Conservation (phyloP, 64 coral and sea anemone genomes). For the Porites lutea region DNA sequence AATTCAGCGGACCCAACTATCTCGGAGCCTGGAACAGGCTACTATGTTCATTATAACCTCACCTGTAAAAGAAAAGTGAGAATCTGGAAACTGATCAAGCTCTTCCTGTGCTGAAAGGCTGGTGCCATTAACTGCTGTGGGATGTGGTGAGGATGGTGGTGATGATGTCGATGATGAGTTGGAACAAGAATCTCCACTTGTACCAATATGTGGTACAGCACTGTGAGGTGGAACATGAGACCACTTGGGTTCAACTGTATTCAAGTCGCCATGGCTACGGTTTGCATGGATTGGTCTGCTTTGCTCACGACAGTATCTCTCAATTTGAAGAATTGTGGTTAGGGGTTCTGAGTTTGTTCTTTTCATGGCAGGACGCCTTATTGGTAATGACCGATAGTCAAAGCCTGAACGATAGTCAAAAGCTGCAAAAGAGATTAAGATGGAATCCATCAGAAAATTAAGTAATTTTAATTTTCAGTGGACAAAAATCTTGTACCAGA, state of each 20-base stretch:
- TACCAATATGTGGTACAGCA: neutral
- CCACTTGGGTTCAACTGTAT: slow-evolving; percentile 45
- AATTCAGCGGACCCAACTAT: no score
- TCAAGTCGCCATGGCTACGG: slow-evolving; percentile 66
- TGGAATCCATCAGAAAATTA: no score
- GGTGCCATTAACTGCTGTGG: neutral
- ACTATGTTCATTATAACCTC: neutral
- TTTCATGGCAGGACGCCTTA: slow-evolving; percentile 45
- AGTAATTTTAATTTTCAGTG: no score
- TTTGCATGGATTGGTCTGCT: slow-evolving; percentile 9
- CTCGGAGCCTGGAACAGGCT: no score
- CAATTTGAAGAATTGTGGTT: slow-evolving; percentile 54
- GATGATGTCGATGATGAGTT: slow-evolving; percentile 57
- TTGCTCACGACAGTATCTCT: neutral
- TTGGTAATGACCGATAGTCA: slow-evolving; percentile 74
- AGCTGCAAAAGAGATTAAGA: slow-evolving; percentile 11
- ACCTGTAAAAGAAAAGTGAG: slow-evolving; percentile 39
- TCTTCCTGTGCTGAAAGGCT: slow-evolving; percentile 41
- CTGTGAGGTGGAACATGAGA: neutral
- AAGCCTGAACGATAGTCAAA: slow-evolving; percentile 36
- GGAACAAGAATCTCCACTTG: slow-evolving; percentile 51
- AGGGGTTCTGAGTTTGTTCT: slow-evolving; percentile 83
- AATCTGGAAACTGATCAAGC: slow-evolving; percentile 44
- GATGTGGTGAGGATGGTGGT: slow-evolving; percentile 62
- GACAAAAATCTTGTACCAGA: no score